Percentiles rank a stretch among this genome's conserved stretches.
These are phyloP conservation scores for Chauna torquata DNA, from an alignment of 2,113 vertebrate genomes.

Conservation along the genomic window DNA sequence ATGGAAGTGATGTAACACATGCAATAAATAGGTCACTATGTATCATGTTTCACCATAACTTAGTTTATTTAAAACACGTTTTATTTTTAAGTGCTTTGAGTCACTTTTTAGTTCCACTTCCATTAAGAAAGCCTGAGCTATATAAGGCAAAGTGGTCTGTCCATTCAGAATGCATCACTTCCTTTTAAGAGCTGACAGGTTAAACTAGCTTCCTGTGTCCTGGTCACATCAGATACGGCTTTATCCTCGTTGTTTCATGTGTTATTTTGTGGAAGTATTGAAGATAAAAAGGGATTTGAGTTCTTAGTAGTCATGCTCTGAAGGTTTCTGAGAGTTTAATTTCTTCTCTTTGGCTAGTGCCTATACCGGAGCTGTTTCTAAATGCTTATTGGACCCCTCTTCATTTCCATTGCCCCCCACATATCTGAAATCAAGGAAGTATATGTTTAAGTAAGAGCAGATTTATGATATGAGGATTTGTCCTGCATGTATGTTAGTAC, in stretches of 20 bases:
- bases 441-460: background rate
- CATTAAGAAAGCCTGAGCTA: conserved; percentile 2
- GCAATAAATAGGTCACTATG: background rate
- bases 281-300: background rate
- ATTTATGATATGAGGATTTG: background rate
- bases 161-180: conserved; percentile 19
- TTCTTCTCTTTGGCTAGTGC: background rate
- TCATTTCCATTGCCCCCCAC: background rate
- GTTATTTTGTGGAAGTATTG: background rate
- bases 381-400: background rate
- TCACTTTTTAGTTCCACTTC: conserved; percentile 43
- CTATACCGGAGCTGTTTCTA: background rate
- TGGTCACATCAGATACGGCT: background rate
- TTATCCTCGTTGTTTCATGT: background rate
- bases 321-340: background rate
- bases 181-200: background rate
- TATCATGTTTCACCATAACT: background rate
- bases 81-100: conserved; percentile 22
- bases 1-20: background rate
- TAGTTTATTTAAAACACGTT: background rate
- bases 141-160: conserved; percentile 23
- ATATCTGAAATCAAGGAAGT: background rate
- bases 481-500: background rate
- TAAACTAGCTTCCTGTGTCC: background rate
- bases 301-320: background rate